Percentiles rank a stretch among this genome's conserved stretches.
These are phyloP conservation scores for Labia minor DNA, from an alignment of 2,888 invertebrate genomes.

Conservation along the genomic window DNA sequence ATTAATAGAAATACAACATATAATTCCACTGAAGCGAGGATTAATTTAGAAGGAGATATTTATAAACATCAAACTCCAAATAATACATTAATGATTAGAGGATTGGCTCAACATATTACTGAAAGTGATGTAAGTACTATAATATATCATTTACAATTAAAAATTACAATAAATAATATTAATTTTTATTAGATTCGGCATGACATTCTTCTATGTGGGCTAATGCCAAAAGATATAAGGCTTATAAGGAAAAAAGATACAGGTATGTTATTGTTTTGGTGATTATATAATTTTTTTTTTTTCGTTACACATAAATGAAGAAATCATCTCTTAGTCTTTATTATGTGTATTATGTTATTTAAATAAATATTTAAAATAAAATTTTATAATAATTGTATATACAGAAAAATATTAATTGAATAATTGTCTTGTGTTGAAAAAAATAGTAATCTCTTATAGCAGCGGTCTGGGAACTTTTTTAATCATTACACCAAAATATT, in stretches of 20 bases:
- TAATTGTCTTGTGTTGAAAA: too few species aligned
- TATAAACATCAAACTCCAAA: conserved; percentile 49
- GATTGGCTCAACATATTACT: conserved; percentile 60
- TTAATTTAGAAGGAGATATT: conserved; percentile 38
- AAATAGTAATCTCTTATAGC: too few species aligned
- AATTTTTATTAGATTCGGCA: conserved; percentile 55
- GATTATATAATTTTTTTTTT: not conserved
- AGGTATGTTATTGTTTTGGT: conserved; percentile 46
- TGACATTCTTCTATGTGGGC: conserved; percentile 60
- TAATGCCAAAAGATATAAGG: conserved; percentile 69
- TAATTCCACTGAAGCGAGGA: conserved; percentile 25
- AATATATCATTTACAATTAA: conserved; percentile 28
- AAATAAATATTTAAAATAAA: not conserved
- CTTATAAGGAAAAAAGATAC: conserved; percentile 73
- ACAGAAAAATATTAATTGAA: too few species aligned
- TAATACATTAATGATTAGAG: conserved; percentile 65
- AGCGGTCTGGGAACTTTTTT: too few species aligned
- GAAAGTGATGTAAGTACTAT: conserved; percentile 59
- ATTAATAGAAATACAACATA: not conserved
- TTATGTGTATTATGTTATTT: too few species aligned
- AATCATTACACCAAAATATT: too few species aligned
- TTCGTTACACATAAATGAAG: not conserved
- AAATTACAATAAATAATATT: conserved; percentile 23
- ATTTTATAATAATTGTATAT: not conserved
- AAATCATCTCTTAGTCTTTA: not conserved